Evolutionary conservation across 1,140 invertebrate genomes (phyloP).

Genomic region (Pentalonia nigronervosa): DNA sequence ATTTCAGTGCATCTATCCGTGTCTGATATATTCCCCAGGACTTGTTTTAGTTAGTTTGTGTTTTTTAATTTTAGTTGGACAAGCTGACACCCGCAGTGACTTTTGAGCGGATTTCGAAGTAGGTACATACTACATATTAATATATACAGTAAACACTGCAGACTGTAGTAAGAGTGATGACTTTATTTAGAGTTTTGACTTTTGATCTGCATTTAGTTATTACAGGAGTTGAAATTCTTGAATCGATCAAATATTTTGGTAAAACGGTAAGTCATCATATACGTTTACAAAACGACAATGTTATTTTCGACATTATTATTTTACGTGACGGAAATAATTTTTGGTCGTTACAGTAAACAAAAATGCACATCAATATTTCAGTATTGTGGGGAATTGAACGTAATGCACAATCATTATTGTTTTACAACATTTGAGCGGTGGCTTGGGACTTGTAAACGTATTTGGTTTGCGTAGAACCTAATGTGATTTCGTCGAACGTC

Average conservation of each 20-base stretch:
- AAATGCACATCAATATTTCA: background rate
- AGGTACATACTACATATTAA: background rate
- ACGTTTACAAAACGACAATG: background rate
- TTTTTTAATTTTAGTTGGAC: background rate
- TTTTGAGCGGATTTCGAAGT: background rate
- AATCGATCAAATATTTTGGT: background rate
- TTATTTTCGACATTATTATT: background rate
- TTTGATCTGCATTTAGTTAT: background rate
- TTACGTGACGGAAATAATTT: slow-evolving; percentile 9
- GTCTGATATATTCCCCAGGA: background rate
- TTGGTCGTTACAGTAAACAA: background rate
- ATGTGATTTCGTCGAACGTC: background rate
- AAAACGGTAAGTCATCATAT: background rate
- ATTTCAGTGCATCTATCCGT: too few species aligned
- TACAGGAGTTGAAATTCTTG: background rate
- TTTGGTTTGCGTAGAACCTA: background rate
- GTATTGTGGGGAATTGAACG: background rate
- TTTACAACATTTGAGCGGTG: background rate
- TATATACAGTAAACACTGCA: too few species aligned
- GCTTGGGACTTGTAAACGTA: background rate
- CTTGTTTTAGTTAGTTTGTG: background rate
- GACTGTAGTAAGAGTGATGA: background rate
- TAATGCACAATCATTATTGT: slow-evolving; percentile 32
- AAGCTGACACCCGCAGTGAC: background rate
- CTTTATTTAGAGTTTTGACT: background rate